A percentile compares a stretch with the other conserved stretches of the same genome.
Conservation (phyloP, 2,888 invertebrate species). For the Eueremaeus valkanovi region DNA sequence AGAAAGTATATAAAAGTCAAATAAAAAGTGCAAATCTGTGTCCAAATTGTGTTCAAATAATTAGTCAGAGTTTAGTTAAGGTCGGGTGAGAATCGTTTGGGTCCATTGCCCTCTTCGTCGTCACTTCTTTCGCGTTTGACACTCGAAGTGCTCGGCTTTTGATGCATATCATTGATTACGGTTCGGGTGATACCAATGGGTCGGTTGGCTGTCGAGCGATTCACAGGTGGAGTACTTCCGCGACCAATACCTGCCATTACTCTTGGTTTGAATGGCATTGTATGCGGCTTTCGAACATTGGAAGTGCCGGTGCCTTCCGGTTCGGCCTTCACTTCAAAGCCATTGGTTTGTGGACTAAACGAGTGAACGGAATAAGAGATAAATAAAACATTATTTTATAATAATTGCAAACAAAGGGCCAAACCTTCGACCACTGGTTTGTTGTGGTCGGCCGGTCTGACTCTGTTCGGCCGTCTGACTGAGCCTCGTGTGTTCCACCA, state of each 20-base stretch:
- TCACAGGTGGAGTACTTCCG: background rate
- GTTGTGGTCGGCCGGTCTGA: background rate
- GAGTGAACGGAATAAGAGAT: background rate
- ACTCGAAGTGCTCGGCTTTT: background rate
- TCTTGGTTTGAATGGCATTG: background rate
- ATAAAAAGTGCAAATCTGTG: background rate
- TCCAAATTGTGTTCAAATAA: background rate
- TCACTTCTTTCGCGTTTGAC: background rate
- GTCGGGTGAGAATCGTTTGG: constrained; percentile 1
- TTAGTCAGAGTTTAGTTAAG: background rate
- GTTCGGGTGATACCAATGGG: background rate
- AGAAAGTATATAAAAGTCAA: too few relatives aligned
- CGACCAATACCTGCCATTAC: background rate
- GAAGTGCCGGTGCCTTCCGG: background rate
- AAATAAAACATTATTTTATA: background rate
- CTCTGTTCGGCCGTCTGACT: background rate
- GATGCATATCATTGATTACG: background rate
- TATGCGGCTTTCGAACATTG: background rate
- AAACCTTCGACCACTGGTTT: background rate
- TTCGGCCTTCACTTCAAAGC: background rate
- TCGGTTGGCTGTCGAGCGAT: background rate
- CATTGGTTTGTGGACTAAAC: background rate
- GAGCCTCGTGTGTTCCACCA: background rate
- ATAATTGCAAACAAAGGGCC: background rate
- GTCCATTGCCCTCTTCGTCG: background rate